Evolutionary conservation across 2,797 vertebrate genomes (phyloP).

Genomic region (Coregonus sp.): DNA sequence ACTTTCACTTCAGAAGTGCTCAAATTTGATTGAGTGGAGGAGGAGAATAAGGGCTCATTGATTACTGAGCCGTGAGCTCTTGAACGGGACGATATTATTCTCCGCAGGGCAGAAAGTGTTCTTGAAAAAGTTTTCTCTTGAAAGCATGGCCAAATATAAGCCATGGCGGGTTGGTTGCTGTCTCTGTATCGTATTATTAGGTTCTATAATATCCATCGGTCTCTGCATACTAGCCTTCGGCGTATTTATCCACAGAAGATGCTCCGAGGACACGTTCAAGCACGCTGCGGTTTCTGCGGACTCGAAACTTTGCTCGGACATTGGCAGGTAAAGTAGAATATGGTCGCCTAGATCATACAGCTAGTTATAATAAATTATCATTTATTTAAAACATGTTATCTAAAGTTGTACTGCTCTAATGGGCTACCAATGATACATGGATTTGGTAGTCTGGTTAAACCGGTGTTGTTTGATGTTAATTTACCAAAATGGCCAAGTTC

Average conservation of each 20-base stretch:
- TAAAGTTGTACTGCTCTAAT: background rate
- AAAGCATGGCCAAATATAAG: constrained; percentile 57
- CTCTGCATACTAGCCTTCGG: constrained; percentile 37
- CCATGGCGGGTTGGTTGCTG: constrained; percentile 49
- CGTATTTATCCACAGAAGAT: constrained; percentile 19
- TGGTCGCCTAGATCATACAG: background rate
- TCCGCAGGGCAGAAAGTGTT: constrained; percentile 3
- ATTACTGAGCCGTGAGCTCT: background rate
- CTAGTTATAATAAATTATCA: background rate
- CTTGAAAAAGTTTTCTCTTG: background rate
- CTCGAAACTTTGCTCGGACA: constrained; percentile 65
- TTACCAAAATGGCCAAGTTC: background rate
- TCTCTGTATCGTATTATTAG: constrained; percentile 17
- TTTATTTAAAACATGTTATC: background rate
- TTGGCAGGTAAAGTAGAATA: constrained; percentile 66
- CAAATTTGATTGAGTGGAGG: too few relatives aligned
- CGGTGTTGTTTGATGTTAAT: background rate
- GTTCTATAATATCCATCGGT: constrained; percentile 31
- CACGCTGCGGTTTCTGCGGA: constrained; percentile 73
- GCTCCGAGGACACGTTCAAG: constrained; percentile 51
- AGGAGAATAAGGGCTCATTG: too few relatives aligned
- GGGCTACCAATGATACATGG: background rate
- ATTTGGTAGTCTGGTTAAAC: background rate
- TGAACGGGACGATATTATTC: background rate
- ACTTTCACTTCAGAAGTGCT: too few relatives aligned